phyloP scores from a whole-genome alignment of 1,140 invertebrate species.

The Lepidurus packardi region DNA sequence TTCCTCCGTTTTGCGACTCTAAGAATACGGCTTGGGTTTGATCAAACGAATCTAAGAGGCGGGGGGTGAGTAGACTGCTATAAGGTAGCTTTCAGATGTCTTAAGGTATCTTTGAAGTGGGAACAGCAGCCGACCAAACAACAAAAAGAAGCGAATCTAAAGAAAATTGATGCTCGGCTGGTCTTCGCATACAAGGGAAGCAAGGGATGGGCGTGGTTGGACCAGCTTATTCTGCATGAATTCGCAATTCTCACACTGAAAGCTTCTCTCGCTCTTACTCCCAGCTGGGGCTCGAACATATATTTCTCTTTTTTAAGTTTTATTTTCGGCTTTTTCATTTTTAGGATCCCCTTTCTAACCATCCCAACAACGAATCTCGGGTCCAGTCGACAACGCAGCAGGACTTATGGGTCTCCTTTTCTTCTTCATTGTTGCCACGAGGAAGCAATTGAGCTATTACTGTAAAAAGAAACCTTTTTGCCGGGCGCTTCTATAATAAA shows the following conservation, averaged over 20 bases:
- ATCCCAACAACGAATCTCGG: neutral
- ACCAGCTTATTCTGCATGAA: conserved; percentile 15
- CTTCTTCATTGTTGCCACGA: neutral
- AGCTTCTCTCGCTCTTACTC: neutral
- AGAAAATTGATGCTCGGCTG: neutral
- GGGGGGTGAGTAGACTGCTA: neutral
- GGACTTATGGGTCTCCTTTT: conserved; percentile 9
- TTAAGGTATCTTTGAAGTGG: neutral
- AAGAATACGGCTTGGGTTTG: no score
- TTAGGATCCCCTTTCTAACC: neutral
- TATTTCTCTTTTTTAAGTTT: neutral
- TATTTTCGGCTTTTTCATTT: neutral
- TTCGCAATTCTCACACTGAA: conserved; percentile 4
- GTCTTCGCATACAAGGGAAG: neutral
- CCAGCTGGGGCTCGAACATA: neutral
- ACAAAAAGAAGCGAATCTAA: neutral
- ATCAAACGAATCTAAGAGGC: no score
- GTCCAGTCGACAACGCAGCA: neutral
- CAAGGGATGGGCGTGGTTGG: neutral
- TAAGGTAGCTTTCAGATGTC: neutral
- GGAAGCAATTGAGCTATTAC: conserved; percentile 21
- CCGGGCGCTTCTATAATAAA: neutral
- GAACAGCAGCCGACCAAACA: neutral
- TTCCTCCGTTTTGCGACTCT: no score
- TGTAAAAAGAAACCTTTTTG: neutral